phyloP scores from a whole-genome alignment of 2,888 invertebrate genomes.

The Drosophila diplacantha region DNA sequence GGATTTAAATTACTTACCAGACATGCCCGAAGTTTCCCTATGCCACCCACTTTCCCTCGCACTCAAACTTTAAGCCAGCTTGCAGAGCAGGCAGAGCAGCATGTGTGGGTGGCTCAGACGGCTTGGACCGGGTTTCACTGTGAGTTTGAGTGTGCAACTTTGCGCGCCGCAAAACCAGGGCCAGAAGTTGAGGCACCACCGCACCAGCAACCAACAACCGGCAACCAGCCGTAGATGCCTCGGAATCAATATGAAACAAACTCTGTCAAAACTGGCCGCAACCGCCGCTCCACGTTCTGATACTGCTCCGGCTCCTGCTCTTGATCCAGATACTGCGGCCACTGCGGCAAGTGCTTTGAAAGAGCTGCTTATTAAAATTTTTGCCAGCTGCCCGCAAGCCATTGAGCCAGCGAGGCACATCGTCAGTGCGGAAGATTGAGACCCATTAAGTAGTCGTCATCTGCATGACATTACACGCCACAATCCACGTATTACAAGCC shows the following conservation, averaged over 20 bases:
- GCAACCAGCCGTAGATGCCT: slow-evolving; percentile 33
- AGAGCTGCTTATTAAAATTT: slow-evolving; percentile 70
- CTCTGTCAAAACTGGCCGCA: slow-evolving; percentile 46
- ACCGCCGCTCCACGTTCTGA: slow-evolving; percentile 27
- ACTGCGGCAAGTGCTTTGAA: slow-evolving; percentile 61
- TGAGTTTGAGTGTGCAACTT: slow-evolving; percentile 44
- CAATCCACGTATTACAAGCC: slow-evolving; percentile 69
- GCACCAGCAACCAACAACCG: not conserved
- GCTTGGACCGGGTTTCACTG: not conserved
- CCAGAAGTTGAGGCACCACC: slow-evolving; percentile 58
- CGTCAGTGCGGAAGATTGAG: slow-evolving; percentile 45
- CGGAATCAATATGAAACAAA: slow-evolving; percentile 42
- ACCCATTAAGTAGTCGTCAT: slow-evolving; percentile 70
- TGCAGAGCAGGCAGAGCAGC: not conserved
- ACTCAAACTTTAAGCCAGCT: slow-evolving; percentile 34
- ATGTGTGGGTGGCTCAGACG: slow-evolving; percentile 5
- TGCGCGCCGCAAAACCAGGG: slow-evolving; percentile 58
- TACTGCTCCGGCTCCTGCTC: slow-evolving; percentile 28
- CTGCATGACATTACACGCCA: slow-evolving; percentile 72
- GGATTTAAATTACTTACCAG: slow-evolving; percentile 66
- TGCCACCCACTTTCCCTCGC: slow-evolving; percentile 18
- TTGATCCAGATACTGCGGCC: slow-evolving; percentile 48
- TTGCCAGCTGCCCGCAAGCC: slow-evolving; percentile 45
- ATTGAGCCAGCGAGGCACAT: slow-evolving; percentile 12
- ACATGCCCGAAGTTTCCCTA: slow-evolving; percentile 27